Percentiles rank a stretch among this genome's conserved stretches.
Conservation (phyloP, 1,140 invertebrate species). For the Homarus americanus region DNA sequence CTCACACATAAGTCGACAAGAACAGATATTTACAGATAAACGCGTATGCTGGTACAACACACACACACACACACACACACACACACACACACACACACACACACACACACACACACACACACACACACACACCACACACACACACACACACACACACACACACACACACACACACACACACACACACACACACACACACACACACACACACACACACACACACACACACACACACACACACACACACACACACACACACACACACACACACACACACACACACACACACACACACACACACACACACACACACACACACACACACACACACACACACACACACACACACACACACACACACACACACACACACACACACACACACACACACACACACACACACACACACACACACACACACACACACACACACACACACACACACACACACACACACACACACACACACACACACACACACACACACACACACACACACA, state of each 20-base stretch:
- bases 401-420: constrained; percentile 9
- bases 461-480: constrained; percentile 9
- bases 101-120: background rate
- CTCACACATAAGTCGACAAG: background rate
- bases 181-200: constrained; percentile 8
- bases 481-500: constrained; percentile 9
- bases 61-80: too few relatives aligned
- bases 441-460: constrained; percentile 9
- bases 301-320: constrained; percentile 3
- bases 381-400: constrained; percentile 9
- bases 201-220: background rate
- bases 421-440: constrained; percentile 9
- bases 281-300: background rate
- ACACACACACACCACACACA: too few relatives aligned
- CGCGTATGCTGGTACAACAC: too few relatives aligned
- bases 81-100: background rate
- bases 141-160: too few relatives aligned
- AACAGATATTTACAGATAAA: background rate
- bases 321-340: constrained; percentile 10
- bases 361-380: constrained; percentile 9
- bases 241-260: background rate
- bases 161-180: background rate
- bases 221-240: background rate
- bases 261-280: constrained; percentile 6
- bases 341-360: constrained; percentile 10